Percentiles rank a stretch among this genome's conserved stretches.
These are phyloP conservation scores for Thripadectes ignobilis DNA, from an alignment of 2,797 vertebrate species.

Conservation along the genomic window DNA sequence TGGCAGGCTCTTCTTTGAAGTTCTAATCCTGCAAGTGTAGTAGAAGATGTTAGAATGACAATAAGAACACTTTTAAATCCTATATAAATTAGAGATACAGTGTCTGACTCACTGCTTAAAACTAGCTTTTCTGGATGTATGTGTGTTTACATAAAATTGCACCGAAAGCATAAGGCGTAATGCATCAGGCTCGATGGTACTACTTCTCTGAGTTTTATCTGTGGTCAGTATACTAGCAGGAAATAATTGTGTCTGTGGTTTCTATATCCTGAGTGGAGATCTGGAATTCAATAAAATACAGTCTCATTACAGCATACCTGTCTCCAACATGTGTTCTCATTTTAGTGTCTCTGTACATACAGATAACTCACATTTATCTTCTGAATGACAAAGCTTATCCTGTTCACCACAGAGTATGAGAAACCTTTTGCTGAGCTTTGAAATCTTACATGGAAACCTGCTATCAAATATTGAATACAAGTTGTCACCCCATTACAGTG, in stretches of 20 bases:
- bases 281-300: slow-evolving; percentile 63
- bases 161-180: not conserved
- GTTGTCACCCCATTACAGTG: not conserved
- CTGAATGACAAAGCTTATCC: not conserved
- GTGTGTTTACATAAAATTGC: not conserved
- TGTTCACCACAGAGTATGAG: not conserved
- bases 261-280: slow-evolving; percentile 63
- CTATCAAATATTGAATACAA: not conserved
- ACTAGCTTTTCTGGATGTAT: not conserved
- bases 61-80: slow-evolving; percentile 10
- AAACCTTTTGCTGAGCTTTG: slow-evolving; percentile 28
- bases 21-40: not conserved
- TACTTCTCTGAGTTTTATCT: slow-evolving; percentile 66
- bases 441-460: not conserved
- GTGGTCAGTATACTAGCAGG: slow-evolving; percentile 59
- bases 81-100: not conserved
- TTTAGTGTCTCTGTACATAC: slow-evolving; percentile 26
- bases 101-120: not conserved
- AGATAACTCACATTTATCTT: slow-evolving; percentile 20
- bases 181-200: not conserved
- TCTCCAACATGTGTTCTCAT: slow-evolving; percentile 54
- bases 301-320: slow-evolving; percentile 56
- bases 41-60: not conserved
- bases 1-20: slow-evolving; percentile 52
- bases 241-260: slow-evolving; percentile 64